These are phyloP conservation scores for Thera obeliscata DNA, from an alignment of 2,888 invertebrate species.

Conservation along the genomic window DNA sequence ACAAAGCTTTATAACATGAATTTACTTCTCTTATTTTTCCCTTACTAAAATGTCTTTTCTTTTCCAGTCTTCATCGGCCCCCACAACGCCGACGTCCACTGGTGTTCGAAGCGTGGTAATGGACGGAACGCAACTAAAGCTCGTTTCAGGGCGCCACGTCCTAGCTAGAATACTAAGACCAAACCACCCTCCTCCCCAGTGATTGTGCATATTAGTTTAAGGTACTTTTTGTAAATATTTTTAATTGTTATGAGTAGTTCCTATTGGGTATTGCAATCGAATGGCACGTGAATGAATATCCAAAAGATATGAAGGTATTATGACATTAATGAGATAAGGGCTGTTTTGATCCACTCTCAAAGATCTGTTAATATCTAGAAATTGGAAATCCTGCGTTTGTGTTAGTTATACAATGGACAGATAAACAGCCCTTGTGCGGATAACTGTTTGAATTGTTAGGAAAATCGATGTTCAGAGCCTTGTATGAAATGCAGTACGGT, in stretches of 20 bases:
- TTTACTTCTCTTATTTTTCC: too few relatives aligned
- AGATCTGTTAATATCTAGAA: neutral
- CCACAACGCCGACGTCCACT: conserved; percentile 57
- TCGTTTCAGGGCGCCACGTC: conserved; percentile 76
- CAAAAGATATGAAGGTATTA: conserved; percentile 11
- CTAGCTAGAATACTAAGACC: conserved; percentile 73
- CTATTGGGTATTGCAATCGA: conserved; percentile 11
- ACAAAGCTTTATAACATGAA: too few relatives aligned
- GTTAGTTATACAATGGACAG: conserved; percentile 6
- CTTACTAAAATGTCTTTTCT: neutral
- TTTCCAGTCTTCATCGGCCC: conserved; percentile 53
- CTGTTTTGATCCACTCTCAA: neutral
- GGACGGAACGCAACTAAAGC: conserved; percentile 77
- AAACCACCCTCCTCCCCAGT: conserved; percentile 68
- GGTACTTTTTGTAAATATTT: conserved; percentile 36
- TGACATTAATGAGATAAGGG: conserved; percentile 2
- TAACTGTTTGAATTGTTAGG: conserved; percentile 3
- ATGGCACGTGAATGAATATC: neutral
- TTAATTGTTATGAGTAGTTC: conserved; percentile 2
- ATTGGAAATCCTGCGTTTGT: conserved; percentile 2
- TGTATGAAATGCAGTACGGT: conserved; percentile 7
- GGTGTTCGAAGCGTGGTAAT: conserved; percentile 74
- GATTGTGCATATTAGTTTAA: conserved; percentile 34
- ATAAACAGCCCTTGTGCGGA: neutral
- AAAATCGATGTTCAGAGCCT: conserved; percentile 22